These are phyloP conservation scores for Tolypeutes matacus DNA, from an alignment of 2,797 vertebrate genomes.

Conservation along the genomic window DNA sequence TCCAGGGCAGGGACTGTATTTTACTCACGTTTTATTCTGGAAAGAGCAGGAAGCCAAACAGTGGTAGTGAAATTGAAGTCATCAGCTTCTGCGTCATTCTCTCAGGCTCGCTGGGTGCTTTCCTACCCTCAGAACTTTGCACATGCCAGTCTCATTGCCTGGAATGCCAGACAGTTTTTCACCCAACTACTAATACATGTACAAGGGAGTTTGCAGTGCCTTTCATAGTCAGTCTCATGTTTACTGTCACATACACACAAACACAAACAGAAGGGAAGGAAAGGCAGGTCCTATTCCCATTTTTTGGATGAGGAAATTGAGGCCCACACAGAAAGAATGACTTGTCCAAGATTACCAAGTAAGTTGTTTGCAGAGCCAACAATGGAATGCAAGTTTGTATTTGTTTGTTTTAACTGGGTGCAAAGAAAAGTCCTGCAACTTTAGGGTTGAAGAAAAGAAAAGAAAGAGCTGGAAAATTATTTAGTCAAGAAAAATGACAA, in stretches of 20 bases:
- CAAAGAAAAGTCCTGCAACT: not conserved
- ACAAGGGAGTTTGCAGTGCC: not conserved
- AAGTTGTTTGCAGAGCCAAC: not conserved
- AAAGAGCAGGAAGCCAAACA: not conserved
- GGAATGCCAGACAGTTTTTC: accelerated
- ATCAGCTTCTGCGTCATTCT: accelerated
- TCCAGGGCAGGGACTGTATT: not conserved
- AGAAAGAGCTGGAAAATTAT: not conserved
- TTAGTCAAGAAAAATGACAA: not conserved
- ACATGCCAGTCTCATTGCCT: not conserved
- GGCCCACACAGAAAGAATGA: not conserved
- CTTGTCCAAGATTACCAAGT: not conserved
- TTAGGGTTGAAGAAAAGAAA: not conserved
- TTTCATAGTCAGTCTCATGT: not conserved
- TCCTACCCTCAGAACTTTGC: not conserved
- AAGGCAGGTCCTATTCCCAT: not conserved
- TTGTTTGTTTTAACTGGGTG: not conserved
- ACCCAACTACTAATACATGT: no score
- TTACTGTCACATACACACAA: not conserved
- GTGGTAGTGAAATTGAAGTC: not conserved
- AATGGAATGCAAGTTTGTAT: not conserved
- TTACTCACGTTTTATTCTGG: not conserved
- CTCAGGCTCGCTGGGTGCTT: not conserved
- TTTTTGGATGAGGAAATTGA: not conserved
- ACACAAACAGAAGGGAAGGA: not conserved